Conservation (phyloP, 2,797 vertebrate species). For the Capromys pilorides region DNA sequence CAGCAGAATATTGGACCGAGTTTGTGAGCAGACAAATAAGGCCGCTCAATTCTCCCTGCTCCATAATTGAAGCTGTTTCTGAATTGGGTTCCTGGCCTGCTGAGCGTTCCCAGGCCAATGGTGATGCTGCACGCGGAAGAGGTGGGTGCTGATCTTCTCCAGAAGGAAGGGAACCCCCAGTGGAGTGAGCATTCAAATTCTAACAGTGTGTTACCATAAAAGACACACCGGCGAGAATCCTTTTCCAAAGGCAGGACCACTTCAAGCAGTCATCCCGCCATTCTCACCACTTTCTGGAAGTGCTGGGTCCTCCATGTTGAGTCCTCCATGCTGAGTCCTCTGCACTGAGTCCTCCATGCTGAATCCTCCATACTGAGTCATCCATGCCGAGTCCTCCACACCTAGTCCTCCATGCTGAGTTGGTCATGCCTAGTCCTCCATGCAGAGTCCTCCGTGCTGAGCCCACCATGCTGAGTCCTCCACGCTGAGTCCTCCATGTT, state of each 20-base stretch:
- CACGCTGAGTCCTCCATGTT: too few species aligned
- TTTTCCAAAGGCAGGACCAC: not conserved
- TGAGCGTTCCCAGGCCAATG: not conserved
- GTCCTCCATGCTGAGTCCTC: not conserved
- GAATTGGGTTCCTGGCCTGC: not conserved
- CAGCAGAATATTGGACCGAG: not conserved
- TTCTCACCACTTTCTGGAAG: not conserved
- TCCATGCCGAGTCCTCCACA: too few species aligned
- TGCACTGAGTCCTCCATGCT: too few species aligned
- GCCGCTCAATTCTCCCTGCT: not conserved
- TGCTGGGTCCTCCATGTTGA: too few species aligned
- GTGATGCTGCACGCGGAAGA: rapidly evolving
- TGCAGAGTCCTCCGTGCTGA: too few species aligned
- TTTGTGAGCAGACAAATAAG: not conserved
- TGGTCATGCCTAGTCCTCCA: too few species aligned
- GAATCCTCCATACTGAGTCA: not conserved
- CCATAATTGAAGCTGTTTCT: not conserved
- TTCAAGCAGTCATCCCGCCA: not conserved
- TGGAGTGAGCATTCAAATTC: not conserved
- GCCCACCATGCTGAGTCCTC: not conserved
- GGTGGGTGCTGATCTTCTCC: not conserved
- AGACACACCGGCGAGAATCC: not conserved
- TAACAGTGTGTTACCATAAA: not conserved
- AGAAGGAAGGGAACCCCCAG: not conserved
- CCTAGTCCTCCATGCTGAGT: too few species aligned